Evolutionary conservation across 2,113 vertebrate genomes (phyloP).

Genomic region (Hyperopisus bebe): DNA sequence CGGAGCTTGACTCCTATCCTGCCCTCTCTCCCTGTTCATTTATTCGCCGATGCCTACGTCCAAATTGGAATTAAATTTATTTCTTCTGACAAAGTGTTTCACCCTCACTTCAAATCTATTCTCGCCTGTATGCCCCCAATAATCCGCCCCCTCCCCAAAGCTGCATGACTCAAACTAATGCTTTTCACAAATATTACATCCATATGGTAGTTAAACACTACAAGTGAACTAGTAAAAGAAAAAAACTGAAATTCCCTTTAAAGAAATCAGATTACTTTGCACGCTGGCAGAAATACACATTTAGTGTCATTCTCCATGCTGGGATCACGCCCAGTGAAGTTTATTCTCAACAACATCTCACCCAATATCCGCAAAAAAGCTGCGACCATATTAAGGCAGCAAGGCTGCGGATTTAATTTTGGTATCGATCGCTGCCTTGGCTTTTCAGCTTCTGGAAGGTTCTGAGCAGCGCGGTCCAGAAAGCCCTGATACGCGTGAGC

Average conservation of each 20-base stretch:
- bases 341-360: not conserved
- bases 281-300: not conserved
- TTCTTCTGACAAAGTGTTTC: not conserved
- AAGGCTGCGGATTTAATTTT: slow-evolving; percentile 33
- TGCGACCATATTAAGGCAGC: slow-evolving; percentile 27
- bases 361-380: not conserved
- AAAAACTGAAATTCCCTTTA: not conserved
- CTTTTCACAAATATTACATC: not conserved
- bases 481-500: not conserved
- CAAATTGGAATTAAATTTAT: not conserved
- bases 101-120: not conserved
- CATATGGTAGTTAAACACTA: not conserved
- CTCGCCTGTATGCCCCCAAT: not conserved
- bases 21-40: not conserved
- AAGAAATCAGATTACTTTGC: not conserved
- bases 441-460: slow-evolving; percentile 34
- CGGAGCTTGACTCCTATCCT: not conserved
- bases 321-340: not conserved
- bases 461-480: slow-evolving; percentile 12
- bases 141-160: not conserved
- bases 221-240: not conserved
- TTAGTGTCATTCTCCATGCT: not conserved
- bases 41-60: not conserved
- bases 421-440: slow-evolving; percentile 32
- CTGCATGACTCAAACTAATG: not conserved